Percentiles rank a stretch among this genome's conserved stretches.
phyloP scores from a whole-genome alignment of 1,140 invertebrate genomes.

The Copidosoma floridanum region DNA sequence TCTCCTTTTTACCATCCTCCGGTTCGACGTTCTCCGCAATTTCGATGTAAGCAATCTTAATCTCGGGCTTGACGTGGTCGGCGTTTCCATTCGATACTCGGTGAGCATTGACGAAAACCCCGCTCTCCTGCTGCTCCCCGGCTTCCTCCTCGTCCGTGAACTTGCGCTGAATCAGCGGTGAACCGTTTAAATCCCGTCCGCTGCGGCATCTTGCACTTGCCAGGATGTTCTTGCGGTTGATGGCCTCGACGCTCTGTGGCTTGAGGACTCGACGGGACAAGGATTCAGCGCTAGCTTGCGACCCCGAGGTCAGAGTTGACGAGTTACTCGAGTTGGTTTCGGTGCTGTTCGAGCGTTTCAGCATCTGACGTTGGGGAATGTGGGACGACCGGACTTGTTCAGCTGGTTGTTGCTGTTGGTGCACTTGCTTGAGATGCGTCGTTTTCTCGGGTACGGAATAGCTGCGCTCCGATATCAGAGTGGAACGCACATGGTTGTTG shows the following conservation, averaged over 20 bases:
- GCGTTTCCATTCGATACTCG: constrained; percentile 17
- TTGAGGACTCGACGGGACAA: constrained; percentile 66
- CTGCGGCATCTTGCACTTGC: constrained; percentile 82
- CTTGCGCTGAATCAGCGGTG: constrained; percentile 67
- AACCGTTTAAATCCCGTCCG: constrained; percentile 69
- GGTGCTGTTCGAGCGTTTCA: constrained; percentile 46
- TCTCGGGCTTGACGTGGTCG: constrained; percentile 31
- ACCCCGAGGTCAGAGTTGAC: constrained; percentile 67
- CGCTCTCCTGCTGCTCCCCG: constrained; percentile 33
- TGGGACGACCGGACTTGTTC: constrained; percentile 39
- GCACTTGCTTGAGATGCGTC: constrained; percentile 45
- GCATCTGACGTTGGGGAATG: constrained; percentile 57
- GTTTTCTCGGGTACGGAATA: constrained; percentile 53
- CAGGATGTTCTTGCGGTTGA: constrained; percentile 82
- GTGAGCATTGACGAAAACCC: constrained; percentile 20
- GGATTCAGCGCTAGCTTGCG: constrained; percentile 60
- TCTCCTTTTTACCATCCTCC: constrained; percentile 23
- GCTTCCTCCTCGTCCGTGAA: constrained; percentile 56
- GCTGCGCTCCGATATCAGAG: constrained; percentile 51
- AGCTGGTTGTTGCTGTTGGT: neutral
- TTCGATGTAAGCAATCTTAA: constrained; percentile 51
- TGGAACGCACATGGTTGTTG: constrained; percentile 10
- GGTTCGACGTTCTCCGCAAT: constrained; percentile 51
- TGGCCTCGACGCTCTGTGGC: constrained; percentile 74
- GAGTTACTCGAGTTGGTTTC: constrained; percentile 41